Conservation (phyloP, 2,113 vertebrate genomes). For the Callipepla californica region DNA sequence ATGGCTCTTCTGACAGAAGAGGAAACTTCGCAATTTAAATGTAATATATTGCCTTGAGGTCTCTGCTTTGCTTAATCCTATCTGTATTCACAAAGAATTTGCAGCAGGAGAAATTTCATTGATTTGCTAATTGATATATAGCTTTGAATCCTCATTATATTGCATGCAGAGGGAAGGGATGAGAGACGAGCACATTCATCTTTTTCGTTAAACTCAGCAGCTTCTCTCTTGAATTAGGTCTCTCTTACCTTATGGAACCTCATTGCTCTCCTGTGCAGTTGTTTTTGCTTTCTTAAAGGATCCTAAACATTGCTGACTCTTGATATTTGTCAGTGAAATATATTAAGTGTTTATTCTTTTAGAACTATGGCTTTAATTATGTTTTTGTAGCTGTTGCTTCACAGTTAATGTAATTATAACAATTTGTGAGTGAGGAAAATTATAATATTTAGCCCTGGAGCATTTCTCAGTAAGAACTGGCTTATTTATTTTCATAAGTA, state of each 20-base stretch:
- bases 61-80: slow-evolving; percentile 36
- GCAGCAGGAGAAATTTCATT: slow-evolving; percentile 28
- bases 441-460: slow-evolving; percentile 34
- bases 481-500: slow-evolving; percentile 25
- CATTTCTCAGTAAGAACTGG: slow-evolving; percentile 20
- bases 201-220: slow-evolving; percentile 59
- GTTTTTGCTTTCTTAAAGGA: slow-evolving; percentile 34
- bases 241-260: not conserved
- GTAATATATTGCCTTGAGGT: slow-evolving; percentile 17
- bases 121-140: slow-evolving; percentile 68
- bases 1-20: slow-evolving; percentile 42
- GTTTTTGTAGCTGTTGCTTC: slow-evolving; percentile 28
- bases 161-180: not conserved
- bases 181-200: slow-evolving; percentile 44
- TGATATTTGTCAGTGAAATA: not conserved
- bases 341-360: not conserved
- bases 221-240: slow-evolving; percentile 16
- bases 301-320: not conserved
- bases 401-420: slow-evolving; percentile 47
- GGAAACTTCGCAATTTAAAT: slow-evolving; percentile 44
- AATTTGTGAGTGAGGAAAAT: not conserved
- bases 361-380: slow-evolving; percentile 52
- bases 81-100: slow-evolving; percentile 48
- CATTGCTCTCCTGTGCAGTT: not conserved
- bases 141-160: slow-evolving; percentile 65